Evolutionary conservation across 2,888 invertebrate species (phyloP).

Genomic region (Megalurothrips usitatus): DNA sequence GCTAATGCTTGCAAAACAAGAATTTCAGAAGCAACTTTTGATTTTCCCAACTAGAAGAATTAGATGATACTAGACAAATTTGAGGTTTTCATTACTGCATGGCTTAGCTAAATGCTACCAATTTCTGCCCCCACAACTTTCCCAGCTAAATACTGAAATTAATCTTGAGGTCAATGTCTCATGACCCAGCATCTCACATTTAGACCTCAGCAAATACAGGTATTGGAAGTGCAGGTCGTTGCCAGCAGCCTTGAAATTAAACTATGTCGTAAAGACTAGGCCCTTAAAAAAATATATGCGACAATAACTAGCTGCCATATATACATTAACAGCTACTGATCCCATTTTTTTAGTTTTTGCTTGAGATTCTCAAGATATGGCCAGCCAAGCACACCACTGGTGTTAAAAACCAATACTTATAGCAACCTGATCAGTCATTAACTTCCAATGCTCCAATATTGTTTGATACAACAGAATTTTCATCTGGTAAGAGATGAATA

Average conservation of each 20-base stretch:
- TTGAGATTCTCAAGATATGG: conserved; percentile 26
- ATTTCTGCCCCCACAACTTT: conserved; percentile 13
- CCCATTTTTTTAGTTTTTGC: conserved; percentile 20
- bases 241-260: conserved; percentile 24
- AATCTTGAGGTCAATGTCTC: neutral
- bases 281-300: conserved; percentile 21
- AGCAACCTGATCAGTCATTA: conserved; percentile 24
- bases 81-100: neutral
- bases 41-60: neutral
- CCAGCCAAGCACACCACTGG: conserved; percentile 17
- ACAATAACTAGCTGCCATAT: conserved; percentile 25
- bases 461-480: neutral
- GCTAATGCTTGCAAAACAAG: conserved; percentile 2
- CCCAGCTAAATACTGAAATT: conserved; percentile 11
- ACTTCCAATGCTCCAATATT: neutral
- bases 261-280: conserved; percentile 24
- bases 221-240: conserved; percentile 26
- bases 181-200: conserved; percentile 19
- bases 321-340: conserved; percentile 19
- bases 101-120: conserved; percentile 19
- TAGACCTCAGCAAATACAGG: neutral
- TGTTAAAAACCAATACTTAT: conserved; percentile 21
- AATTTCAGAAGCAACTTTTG: neutral
- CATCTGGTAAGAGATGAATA: neutral
- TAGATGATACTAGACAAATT: neutral